Percentiles rank a stretch among this genome's conserved stretches.
phyloP scores from a whole-genome alignment of 2,113 vertebrate genomes.

The Channa maculata region DNA sequence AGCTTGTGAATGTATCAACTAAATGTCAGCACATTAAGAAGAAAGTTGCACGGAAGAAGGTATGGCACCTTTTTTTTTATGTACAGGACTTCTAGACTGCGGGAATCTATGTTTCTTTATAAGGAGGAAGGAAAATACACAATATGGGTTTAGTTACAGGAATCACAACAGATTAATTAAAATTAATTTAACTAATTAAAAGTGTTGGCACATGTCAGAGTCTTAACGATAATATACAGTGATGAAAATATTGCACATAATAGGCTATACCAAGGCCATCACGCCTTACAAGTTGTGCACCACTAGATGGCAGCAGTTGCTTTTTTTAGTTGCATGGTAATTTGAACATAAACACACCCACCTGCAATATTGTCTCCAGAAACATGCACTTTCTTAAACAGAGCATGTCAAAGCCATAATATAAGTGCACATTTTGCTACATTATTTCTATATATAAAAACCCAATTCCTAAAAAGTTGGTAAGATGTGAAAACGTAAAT shows the following conservation, averaged over 20 bases:
- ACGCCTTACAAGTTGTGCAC: not conserved
- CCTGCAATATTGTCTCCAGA: too few species aligned
- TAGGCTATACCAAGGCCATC: too few species aligned
- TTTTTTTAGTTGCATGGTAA: not conserved
- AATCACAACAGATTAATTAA: not conserved
- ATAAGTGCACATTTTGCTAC: too few species aligned
- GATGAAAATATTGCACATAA: too few species aligned
- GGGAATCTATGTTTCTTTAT: not conserved
- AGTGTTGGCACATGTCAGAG: too few species aligned
- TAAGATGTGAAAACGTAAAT: too few species aligned
- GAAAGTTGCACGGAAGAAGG: conserved; percentile 27
- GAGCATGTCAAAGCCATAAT: not conserved
- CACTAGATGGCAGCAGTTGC: conserved; percentile 59
- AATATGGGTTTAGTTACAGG: not conserved
- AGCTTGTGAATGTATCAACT: conserved; percentile 74
- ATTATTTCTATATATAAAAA: too few species aligned
- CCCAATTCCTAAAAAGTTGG: too few species aligned
- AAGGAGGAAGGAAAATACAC: not conserved
- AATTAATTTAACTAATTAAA: too few species aligned
- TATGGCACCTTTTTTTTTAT: not conserved
- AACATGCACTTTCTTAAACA: not conserved
- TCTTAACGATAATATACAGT: too few species aligned
- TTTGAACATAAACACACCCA: not conserved
- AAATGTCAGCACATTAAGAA: conserved; percentile 81
- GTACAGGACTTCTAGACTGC: not conserved